phyloP scores from a whole-genome alignment of 2,797 vertebrate species.

The Telmatherina bonti region DNA sequence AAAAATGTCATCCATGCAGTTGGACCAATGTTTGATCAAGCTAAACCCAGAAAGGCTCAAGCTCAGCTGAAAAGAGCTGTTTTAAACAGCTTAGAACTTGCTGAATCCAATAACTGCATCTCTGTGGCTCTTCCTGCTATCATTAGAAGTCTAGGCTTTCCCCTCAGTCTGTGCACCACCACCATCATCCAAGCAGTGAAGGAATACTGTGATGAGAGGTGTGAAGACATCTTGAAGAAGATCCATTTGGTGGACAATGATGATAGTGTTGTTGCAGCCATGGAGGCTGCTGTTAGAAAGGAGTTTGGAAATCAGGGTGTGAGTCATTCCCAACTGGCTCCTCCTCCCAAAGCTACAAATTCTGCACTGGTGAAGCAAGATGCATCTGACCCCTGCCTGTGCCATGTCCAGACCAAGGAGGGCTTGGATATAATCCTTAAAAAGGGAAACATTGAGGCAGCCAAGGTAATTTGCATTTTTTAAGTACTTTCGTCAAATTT shows the following conservation, averaged over 20 bases:
- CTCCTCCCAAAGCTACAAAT: not conserved
- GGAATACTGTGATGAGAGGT: slow-evolving; percentile 72
- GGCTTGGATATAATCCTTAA: slow-evolving; percentile 81
- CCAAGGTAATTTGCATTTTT: slow-evolving; percentile 78
- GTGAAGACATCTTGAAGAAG: slow-evolving; percentile 66
- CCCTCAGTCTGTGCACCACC: slow-evolving; percentile 71
- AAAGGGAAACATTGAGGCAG: slow-evolving; percentile 79
- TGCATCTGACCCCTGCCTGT: slow-evolving; percentile 16
- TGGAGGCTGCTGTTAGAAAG: slow-evolving; percentile 70
- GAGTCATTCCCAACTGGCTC: slow-evolving; percentile 4
- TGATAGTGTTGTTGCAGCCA: slow-evolving; percentile 59
- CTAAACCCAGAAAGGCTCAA: not conserved
- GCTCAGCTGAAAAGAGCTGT: slow-evolving; percentile 76
- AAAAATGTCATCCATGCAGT: slow-evolving; percentile 86
- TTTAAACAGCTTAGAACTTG: slow-evolving; percentile 77
- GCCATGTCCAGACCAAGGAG: slow-evolving; percentile 77
- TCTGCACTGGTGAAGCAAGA: not conserved
- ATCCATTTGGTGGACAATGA: slow-evolving; percentile 84
- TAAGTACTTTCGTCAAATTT: not conserved
- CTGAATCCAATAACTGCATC: slow-evolving; percentile 58
- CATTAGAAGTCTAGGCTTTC: slow-evolving; percentile 82
- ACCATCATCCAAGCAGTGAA: slow-evolving; percentile 83
- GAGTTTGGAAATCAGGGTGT: slow-evolving; percentile 62
- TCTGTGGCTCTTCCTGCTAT: slow-evolving; percentile 90
- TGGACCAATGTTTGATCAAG: slow-evolving; percentile 77